phyloP scores from a whole-genome alignment of 2,888 invertebrate species.

The Phengaris alcon region DNA sequence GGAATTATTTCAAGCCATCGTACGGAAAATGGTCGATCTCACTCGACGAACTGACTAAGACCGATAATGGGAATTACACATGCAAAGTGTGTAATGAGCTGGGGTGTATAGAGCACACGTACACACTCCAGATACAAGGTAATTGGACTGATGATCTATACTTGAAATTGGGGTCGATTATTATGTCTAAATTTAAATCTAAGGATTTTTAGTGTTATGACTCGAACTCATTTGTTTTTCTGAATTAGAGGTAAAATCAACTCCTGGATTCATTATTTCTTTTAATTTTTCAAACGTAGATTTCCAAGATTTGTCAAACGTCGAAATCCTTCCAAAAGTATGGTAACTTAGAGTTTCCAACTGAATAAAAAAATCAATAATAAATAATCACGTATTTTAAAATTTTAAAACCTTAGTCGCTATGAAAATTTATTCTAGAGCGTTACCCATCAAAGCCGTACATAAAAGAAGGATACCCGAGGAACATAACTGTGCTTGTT shows the following conservation, averaged over 20 bases:
- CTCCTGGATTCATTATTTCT: background rate
- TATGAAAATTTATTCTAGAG: conserved; percentile 74
- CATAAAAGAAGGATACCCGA: conserved; percentile 88
- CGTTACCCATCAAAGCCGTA: conserved; percentile 91
- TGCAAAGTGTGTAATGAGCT: conserved; percentile 91
- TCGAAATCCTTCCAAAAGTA: no score
- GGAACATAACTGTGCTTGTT: conserved; percentile 87
- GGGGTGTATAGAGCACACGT: conserved; percentile 87
- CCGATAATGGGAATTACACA: conserved; percentile 92
- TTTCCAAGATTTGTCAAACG: background rate
- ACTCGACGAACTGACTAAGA: conserved; percentile 89
- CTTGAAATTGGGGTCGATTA: conserved; percentile 12
- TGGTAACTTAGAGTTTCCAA: no score
- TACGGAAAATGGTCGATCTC: conserved; percentile 85
- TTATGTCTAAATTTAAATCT: conserved; percentile 15
- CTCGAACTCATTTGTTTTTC: background rate
- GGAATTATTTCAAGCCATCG: conserved; percentile 83
- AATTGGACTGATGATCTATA: conserved; percentile 24
- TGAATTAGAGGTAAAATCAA: background rate
- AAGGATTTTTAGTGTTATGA: background rate
- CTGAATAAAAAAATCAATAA: no score
- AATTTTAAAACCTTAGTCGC: background rate
- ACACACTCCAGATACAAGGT: conserved; percentile 84
- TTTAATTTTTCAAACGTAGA: background rate
- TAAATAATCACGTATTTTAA: background rate